Base-by-base conservation (phyloP, 2,797 vertebrate genomes). In the Sebastes kiyomatsui region DNA sequence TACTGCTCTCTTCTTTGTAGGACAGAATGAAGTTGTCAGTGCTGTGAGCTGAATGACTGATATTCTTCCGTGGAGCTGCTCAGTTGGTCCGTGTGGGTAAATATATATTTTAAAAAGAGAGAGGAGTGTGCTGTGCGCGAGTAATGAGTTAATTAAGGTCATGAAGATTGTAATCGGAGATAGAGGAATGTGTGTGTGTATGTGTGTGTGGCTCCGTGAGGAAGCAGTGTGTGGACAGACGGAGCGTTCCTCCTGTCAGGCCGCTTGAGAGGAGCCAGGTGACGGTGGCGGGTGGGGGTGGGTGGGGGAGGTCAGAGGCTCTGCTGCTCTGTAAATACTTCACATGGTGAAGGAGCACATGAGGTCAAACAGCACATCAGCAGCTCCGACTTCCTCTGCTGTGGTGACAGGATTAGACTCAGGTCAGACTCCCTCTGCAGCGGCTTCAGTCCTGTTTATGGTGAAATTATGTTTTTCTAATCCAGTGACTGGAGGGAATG, bases 221-320 rank as follows among this genome's bases (percentile, higher is more conserved):
- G 80, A 76, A 64, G 60, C 78, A 54, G 78, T 59, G 89, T 88
- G 90, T 73, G 82, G 90, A 94, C 87, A 88, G 90, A 91, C 72
- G 22, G 11, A 82, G 59, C 22, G 73, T 72, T 91, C 80, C 87
- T 83, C 76, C 79, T 88, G 92, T 93, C 91, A 90, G 78, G 71
- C 65, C 11, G 49, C 81, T 81, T 92, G 93, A 94, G 79, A 62
- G 82, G 88, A 92, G 72, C 90, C 90, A 92, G 93, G 91, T 93
- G 92, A 89, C 52, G 42, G 79, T 38, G 35, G 35, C 70, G 46
- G 55, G 79, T 72, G 46, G 35, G 14, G 16, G 14, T 12, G 72
- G 67, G 72, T 58, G 69, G 71, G 65, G 88, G 54, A 20, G 90
- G 90, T 90, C 87, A 88, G 77, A 77, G 88, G 86, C 85, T 80